Percentiles rank a stretch among this genome's conserved stretches.
phyloP scores from a whole-genome alignment of 2,797 vertebrate genomes.

The Sebastes trivittatus region DNA sequence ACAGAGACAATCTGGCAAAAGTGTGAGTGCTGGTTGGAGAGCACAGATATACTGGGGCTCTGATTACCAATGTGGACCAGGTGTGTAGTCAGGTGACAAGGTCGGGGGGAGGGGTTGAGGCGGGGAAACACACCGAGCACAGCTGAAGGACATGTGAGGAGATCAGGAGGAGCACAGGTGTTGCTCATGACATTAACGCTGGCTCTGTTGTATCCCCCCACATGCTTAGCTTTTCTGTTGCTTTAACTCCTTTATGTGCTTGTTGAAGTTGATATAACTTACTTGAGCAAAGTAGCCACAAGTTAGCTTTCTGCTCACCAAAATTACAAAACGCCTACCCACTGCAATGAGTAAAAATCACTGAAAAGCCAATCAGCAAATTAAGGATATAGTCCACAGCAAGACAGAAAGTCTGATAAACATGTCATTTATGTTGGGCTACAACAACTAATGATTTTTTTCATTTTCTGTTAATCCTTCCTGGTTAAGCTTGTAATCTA shows the following conservation, averaged over 20 bases:
- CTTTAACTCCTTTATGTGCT: background rate
- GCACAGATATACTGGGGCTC: background rate
- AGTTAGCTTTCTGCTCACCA: background rate
- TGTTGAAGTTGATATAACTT: background rate
- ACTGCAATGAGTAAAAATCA: background rate
- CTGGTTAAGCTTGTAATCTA: background rate
- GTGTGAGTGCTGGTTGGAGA: accelerated
- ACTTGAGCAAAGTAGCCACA: background rate
- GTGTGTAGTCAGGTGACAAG: background rate
- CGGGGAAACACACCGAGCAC: background rate
- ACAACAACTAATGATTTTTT: background rate
- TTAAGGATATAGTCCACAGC: background rate
- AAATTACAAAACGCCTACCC: background rate
- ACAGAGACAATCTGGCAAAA: background rate
- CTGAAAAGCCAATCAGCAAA: background rate
- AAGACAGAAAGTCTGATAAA: background rate
- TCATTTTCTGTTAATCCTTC: background rate
- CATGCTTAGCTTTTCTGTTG: background rate
- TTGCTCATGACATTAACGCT: background rate
- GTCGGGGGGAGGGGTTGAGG: background rate
- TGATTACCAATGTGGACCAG: background rate
- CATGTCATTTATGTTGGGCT: background rate
- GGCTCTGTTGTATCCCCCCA: too few relatives aligned
- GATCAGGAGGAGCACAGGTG: background rate
- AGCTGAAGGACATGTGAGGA: background rate